A percentile compares a stretch with the other conserved stretches of the same genome.
These are phyloP conservation scores for Dendronephthya gigantea DNA, from an alignment of 64 coral and sea anemone genomes.

Conservation along the genomic window DNA sequence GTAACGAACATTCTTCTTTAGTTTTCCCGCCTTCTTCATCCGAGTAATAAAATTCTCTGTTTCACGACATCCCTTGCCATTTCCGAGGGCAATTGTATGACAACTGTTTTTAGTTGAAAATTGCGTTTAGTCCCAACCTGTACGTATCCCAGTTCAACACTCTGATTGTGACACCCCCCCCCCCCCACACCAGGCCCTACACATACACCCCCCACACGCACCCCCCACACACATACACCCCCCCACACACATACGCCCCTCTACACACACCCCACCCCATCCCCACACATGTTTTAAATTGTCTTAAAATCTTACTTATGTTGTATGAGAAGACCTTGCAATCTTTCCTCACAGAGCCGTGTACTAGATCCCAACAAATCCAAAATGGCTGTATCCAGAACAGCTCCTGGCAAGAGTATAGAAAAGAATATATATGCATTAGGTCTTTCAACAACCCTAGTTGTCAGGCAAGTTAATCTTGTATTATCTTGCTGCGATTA, in stretches of 20 bases:
- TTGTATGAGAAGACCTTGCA: slow-evolving; percentile 37
- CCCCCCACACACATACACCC: too few relatives aligned
- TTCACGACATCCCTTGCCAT: slow-evolving; percentile 69
- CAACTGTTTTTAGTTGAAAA: slow-evolving; percentile 32
- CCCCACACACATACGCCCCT: too few relatives aligned
- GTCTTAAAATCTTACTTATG: slow-evolving; percentile 75
- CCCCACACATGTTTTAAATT: too few relatives aligned
- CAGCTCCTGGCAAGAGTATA: slow-evolving; percentile 30
- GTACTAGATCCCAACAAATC: slow-evolving; percentile 50
- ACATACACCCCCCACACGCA: too few relatives aligned
- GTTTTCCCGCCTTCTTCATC: slow-evolving; percentile 42
- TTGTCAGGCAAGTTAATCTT: too few relatives aligned
- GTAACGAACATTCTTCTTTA: slow-evolving; percentile 54
- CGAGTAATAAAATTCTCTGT: slow-evolving; percentile 58
- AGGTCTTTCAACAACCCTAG: too few relatives aligned
- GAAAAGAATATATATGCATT: too few relatives aligned
- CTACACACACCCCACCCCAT: too few relatives aligned
- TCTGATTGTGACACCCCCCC: too few relatives aligned
- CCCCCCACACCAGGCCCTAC: too few relatives aligned
- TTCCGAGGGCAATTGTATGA: slow-evolving; percentile 71
- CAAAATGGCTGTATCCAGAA: slow-evolving; percentile 54
- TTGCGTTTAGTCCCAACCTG: neutral
- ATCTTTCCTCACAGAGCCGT: neutral
- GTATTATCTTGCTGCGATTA: too few relatives aligned
- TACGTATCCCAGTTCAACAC: too few relatives aligned